Percentiles rank a stretch among this genome's conserved stretches.
Evolutionary conservation across 1,140 invertebrate species (phyloP).

Genomic region (Elysia chlorotica): DNA sequence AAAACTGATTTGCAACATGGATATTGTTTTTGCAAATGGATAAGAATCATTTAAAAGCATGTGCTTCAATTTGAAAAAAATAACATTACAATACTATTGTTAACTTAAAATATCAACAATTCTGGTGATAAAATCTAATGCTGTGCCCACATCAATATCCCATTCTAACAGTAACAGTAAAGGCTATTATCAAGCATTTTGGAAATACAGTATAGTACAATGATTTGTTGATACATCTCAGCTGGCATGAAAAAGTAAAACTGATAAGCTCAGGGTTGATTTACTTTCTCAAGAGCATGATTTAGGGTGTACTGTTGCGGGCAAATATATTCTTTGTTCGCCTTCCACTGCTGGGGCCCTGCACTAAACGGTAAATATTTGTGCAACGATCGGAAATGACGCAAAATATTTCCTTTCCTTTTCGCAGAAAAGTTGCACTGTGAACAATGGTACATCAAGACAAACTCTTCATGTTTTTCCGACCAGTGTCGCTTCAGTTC

Average conservation of each 20-base stretch:
- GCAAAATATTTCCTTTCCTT: slow-evolving; percentile 1
- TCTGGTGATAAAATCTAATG: no score
- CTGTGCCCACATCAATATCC: no score
- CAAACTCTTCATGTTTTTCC: slow-evolving; percentile 5
- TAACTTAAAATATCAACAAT: no score
- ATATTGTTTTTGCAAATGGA: no score
- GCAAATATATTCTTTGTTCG: neutral
- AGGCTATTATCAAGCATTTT: neutral
- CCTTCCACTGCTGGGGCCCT: neutral
- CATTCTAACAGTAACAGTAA: no score
- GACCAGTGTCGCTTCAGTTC: slow-evolving; percentile 3
- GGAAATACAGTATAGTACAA: neutral
- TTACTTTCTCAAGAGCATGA: no score
- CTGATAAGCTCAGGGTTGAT: neutral
- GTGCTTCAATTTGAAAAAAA: no score
- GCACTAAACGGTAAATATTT: neutral
- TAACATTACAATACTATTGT: no score
- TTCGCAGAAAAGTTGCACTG: neutral
- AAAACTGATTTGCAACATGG: no score
- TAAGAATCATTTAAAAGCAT: no score
- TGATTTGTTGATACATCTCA: neutral
- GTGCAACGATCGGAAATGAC: neutral
- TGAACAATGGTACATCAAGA: neutral
- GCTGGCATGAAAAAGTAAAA: neutral
- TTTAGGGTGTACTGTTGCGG: neutral